Conservation (phyloP, 2,888 invertebrate genomes). For the Gastrophysa polygoni region DNA sequence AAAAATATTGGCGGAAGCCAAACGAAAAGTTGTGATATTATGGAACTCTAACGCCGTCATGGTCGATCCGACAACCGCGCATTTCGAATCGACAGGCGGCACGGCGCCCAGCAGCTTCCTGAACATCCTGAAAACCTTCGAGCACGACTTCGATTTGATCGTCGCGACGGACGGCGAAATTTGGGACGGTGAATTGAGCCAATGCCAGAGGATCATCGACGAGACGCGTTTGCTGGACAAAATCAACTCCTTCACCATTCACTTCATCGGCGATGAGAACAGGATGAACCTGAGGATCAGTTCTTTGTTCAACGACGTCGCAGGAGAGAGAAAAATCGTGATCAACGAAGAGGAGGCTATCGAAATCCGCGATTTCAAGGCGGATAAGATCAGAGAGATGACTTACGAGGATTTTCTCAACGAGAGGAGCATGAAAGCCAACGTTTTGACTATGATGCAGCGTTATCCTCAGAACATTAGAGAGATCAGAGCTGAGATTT, state of each 20-base stretch:
- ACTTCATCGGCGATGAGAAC: background rate
- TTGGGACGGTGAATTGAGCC: background rate
- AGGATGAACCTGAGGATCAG: conserved; percentile 6
- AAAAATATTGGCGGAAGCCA: background rate
- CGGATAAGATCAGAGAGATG: background rate
- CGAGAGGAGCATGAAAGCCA: conserved; percentile 1
- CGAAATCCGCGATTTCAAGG: background rate
- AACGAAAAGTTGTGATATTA: background rate
- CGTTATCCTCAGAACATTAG: background rate
- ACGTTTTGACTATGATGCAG: background rate
- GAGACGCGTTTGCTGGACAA: background rate
- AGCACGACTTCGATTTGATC: background rate
- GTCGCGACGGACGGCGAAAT: conserved; percentile 4
- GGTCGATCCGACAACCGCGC: background rate
- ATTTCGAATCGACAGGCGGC: background rate
- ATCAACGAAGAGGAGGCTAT: conserved; percentile 3
- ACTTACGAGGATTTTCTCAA: background rate
- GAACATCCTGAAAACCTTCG: background rate
- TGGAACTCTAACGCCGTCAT: background rate
- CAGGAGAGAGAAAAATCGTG: background rate
- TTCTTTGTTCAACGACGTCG: background rate
- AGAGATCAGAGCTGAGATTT: background rate
- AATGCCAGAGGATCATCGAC: background rate
- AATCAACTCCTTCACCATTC: conserved; percentile 1
- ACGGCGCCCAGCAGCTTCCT: background rate